These are phyloP conservation scores for Philaenus spumarius DNA, from an alignment of 1,140 invertebrate species.

Conservation along the genomic window DNA sequence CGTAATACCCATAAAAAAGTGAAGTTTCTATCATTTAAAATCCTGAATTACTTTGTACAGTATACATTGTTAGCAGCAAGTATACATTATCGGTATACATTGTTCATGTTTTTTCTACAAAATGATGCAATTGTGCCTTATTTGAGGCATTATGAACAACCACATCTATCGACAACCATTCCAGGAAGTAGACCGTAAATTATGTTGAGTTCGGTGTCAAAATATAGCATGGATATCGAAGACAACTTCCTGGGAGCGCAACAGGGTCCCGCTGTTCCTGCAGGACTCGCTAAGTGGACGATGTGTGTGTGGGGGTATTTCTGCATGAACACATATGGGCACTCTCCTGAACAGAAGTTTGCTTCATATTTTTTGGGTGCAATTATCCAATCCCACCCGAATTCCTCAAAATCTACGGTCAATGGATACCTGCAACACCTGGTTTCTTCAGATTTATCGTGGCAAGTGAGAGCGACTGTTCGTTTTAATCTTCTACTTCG, in stretches of 20 bases:
- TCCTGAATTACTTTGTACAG: too few species aligned
- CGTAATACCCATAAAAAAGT: too few species aligned
- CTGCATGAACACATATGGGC: constrained; percentile 81
- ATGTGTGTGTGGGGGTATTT: constrained; percentile 92
- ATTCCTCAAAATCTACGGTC: constrained; percentile 91
- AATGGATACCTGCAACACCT: constrained; percentile 86
- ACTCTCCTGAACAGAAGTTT: constrained; percentile 94
- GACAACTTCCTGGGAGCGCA: constrained; percentile 85
- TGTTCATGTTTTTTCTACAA: too few species aligned
- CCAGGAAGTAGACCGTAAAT: constrained; percentile 81
- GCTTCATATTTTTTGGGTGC: constrained; percentile 93
- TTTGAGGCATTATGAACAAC: constrained; percentile 64
- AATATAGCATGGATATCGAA: constrained; percentile 88
- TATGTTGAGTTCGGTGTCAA: constrained; percentile 81
- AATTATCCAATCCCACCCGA: constrained; percentile 98
- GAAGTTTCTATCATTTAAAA: too few species aligned
- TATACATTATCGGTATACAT: too few species aligned
- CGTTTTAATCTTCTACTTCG: constrained; percentile 57
- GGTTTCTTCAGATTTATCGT: constrained; percentile 66
- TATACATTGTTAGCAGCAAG: too few species aligned
- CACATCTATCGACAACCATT: constrained; percentile 90
- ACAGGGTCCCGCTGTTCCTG: constrained; percentile 72
- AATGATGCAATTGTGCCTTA: too few species aligned
- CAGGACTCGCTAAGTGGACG: constrained; percentile 64
- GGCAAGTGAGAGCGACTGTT: constrained; percentile 70